A percentile compares a stretch with the other conserved stretches of the same genome.
These are phyloP conservation scores for Diploptera punctata DNA, from an alignment of 2,888 invertebrate species.

Conservation along the genomic window DNA sequence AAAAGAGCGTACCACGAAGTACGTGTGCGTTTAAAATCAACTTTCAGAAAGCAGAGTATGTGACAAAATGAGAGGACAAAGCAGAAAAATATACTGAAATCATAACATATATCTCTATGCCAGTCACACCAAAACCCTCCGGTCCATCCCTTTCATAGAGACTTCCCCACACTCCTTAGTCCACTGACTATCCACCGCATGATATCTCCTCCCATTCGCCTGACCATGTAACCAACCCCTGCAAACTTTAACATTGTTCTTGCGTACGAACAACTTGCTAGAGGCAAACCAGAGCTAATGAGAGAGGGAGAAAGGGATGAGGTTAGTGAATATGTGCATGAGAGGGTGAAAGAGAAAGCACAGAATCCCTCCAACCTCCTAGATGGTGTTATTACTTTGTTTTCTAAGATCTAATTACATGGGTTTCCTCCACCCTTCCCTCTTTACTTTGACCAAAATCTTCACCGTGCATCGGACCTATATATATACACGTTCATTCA, in stretches of 20 bases:
- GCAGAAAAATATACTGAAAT: background rate
- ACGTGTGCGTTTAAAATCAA: too few relatives aligned
- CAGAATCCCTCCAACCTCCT: slow-evolving; percentile 1
- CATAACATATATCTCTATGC: background rate
- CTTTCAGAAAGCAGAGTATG: too few relatives aligned
- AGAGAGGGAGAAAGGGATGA: slow-evolving; percentile 7
- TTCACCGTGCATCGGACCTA: background rate
- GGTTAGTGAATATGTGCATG: slow-evolving; percentile 5
- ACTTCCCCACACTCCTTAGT: background rate
- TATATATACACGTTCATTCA: background rate
- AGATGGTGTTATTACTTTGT: slow-evolving; percentile 27
- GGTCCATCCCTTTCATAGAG: background rate
- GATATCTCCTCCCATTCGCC: background rate
- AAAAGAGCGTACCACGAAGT: too few relatives aligned
- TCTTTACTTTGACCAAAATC: background rate
- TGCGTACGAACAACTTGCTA: slow-evolving; percentile 1
- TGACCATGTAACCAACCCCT: slow-evolving; percentile 4
- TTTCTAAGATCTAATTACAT: slow-evolving; percentile 30
- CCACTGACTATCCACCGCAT: slow-evolving; percentile 2
- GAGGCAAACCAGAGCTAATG: slow-evolving; percentile 12
- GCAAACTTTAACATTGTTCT: slow-evolving; percentile 25
- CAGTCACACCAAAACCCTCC: background rate
- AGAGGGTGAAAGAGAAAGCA: background rate
- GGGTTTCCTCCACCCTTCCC: slow-evolving; percentile 19
- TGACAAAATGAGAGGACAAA: too few relatives aligned